Base-by-base conservation (phyloP, 2,797 vertebrate species). In the Hyperoplus lanceolatus region DNA sequence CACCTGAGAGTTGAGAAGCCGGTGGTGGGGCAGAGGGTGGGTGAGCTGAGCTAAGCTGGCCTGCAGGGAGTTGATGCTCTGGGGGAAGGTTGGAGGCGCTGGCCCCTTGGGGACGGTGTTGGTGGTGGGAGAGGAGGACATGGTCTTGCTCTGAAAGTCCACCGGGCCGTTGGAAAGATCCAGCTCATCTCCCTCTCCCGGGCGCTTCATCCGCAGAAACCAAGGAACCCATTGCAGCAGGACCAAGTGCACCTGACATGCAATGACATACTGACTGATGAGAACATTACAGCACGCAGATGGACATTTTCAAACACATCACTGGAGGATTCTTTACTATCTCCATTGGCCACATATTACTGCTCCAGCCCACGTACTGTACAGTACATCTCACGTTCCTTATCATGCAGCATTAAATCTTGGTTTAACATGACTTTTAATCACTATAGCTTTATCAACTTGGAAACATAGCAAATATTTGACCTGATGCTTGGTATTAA, bases 181-280 rank as follows among this genome's bases (percentile, higher is more conserved):
- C 0, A 89, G 87, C 1, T 93, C 92, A 0, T 21, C 84, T 38
- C 87, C 82, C 51, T 96, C 95, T 3, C 95, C 95, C 0, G 96
- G 96, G 49, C 95, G 93, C 79, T 96, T 96, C 95, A 96, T 96
- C 16, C 95, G 87, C 74, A 96, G 80, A 79, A 96, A 96, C 95
- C 95, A 96, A 53, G 96, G 95, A 50, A 96, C 90, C 95, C 95
- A 96, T 92, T 96, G 95, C 46, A 96, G 94, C 81, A 96, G 82
- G 80, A 96, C 81, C 70, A 96, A 73, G 87, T 95, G 81, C 64
- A 95, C 93, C 96, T 96, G 81, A 61, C 10, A 50, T 8, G 71
- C 70, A 79, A 16, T 0, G 13, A 63, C 38, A 85, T 6, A 69
- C n/a, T 58, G 49, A 39, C 8, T n/a, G 11, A 45, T 73, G 1